Percentiles rank a stretch among this genome's conserved stretches.
Conservation (phyloP, 2,113 vertebrate genomes). For the Leucopsar rothschildi region DNA sequence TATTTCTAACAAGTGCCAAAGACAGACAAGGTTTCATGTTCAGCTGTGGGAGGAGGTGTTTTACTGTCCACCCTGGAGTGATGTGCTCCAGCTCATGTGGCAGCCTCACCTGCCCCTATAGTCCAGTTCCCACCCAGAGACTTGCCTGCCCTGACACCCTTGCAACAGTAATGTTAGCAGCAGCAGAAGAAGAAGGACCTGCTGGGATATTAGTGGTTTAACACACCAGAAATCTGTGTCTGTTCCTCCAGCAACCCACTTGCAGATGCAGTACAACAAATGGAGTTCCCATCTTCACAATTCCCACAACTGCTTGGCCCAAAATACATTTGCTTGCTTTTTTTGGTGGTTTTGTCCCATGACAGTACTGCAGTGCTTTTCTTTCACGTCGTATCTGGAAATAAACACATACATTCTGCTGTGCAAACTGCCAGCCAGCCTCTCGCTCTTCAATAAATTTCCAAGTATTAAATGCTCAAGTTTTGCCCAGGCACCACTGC, state of each 20-base stretch:
- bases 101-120: neutral
- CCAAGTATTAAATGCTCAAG: neutral
- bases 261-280: neutral
- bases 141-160: neutral
- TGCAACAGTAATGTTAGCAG: neutral
- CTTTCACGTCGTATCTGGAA: neutral
- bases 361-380: neutral
- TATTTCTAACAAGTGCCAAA: neutral
- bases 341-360: neutral
- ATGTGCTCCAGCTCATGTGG: rapidly evolving
- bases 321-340: neutral
- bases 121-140: neutral
- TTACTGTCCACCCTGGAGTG: neutral
- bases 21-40: neutral
- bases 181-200: neutral
- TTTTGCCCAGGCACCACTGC: neutral
- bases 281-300: neutral
- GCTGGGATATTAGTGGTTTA: neutral
- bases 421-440: neutral
- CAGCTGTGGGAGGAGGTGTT: neutral
- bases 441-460: neutral
- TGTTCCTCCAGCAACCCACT: neutral
- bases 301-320: neutral
- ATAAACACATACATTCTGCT: neutral
- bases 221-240: neutral